Evolutionary conservation across 1,140 invertebrate species (phyloP), one percentile per base, ranked within the genome.

Genomic region (Drosophila kurseongensis): DNA sequence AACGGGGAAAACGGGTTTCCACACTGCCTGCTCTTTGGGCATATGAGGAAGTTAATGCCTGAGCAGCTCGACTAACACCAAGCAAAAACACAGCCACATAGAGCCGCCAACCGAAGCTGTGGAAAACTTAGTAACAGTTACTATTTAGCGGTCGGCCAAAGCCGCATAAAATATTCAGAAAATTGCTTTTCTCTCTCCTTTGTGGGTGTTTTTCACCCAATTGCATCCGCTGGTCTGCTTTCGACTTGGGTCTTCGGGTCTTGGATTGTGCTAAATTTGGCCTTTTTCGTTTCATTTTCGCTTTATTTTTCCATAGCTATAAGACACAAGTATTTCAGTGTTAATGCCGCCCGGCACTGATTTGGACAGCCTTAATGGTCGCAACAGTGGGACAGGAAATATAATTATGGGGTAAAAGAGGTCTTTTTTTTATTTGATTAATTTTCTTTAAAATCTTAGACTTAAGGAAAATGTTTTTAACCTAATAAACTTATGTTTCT

Each of bases 101-200:
- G 23, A 23, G 23, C 23, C 23, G 4, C 23, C 27, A 36, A 47
- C 23, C 16, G 56, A 54, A 55, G 74, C 57, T 45, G 59, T 71
- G 71, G 78, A 85, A 85, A 82, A 82, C 83, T 78, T 75, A 88
- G 75, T 74, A 85, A 85, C 82, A 85, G 83, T 85, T 85, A 88
- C 78, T 82, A 81, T 88, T 85, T 88, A 82, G 79, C 78, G 78
- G 83, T 40, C 65, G 51, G 50, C 36, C 78, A 41, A 16, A 57
- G 57, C 54, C 29, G 45, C 63, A 77, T 80, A 78, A 85, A 86
- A 75, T 82, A 82, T 82, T 63, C 75, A 67, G 65, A 57, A 85
- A 86, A 86, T 86, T 65, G 78, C 65, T 88, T 86, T 86, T 82
- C 62, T 59, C 72, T 59, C 56, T 36, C 42, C 18, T 36, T 35